phyloP scores from a whole-genome alignment of 2,888 invertebrate genomes.

The Eupithecia vulgata region DNA sequence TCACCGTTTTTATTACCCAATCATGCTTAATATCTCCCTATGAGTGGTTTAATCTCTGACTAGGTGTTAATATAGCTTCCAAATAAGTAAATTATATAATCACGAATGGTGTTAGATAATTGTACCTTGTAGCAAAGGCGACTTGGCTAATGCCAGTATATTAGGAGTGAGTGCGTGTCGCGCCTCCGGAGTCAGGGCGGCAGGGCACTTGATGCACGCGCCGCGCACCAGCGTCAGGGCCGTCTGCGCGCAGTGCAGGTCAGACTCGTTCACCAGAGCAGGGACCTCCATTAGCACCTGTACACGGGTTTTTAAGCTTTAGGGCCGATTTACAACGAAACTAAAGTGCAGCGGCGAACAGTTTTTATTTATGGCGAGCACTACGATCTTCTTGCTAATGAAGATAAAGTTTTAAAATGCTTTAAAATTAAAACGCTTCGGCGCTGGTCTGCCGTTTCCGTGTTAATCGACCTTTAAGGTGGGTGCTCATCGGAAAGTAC shows the following conservation, averaged over 20 bases:
- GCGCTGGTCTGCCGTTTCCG: no score
- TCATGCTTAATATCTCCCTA: no score
- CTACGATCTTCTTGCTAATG: no score
- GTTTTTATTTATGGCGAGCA: no score
- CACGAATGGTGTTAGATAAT: background rate
- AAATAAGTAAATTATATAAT: background rate
- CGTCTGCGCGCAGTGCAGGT: slow-evolving; percentile 98
- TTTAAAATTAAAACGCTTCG: no score
- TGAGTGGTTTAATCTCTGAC: no score
- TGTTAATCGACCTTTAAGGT: no score
- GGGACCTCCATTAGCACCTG: slow-evolving; percentile 94
- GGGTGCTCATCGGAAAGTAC: no score
- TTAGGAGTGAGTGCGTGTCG: slow-evolving; percentile 91
- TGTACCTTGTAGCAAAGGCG: slow-evolving; percentile 94
- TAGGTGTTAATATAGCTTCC: background rate
- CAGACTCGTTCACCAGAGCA: slow-evolving; percentile 95
- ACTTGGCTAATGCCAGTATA: slow-evolving; percentile 93
- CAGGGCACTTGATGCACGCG: slow-evolving; percentile 90
- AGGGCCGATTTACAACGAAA: no score
- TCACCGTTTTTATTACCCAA: no score
- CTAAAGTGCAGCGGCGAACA: no score
- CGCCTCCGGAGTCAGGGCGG: slow-evolving; percentile 89
- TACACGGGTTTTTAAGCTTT: background rate
- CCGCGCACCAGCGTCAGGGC: slow-evolving; percentile 93
- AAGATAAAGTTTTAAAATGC: no score